These are phyloP conservation scores for Gephyroberyx darwinii DNA, from an alignment of 2,797 vertebrate species.

Conservation along the genomic window DNA sequence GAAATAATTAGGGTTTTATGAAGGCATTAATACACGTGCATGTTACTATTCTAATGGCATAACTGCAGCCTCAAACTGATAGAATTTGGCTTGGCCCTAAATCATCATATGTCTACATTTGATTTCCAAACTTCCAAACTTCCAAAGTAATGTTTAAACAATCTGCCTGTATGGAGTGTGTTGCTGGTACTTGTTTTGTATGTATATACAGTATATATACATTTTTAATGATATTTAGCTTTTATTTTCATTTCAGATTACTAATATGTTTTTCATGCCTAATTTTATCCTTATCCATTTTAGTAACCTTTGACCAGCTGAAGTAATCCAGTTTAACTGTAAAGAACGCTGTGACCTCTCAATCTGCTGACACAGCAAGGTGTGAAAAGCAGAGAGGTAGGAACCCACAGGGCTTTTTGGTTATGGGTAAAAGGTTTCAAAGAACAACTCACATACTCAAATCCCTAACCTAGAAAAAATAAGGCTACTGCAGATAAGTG, in stretches of 20 bases:
- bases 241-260: background rate
- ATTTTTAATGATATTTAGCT: too few species aligned
- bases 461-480: slow-evolving; percentile 16
- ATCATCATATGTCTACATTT: too few species aligned
- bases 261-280: background rate
- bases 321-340: background rate
- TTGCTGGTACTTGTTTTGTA: too few species aligned
- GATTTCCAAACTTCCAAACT: too few species aligned
- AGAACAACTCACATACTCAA: background rate
- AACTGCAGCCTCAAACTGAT: too few species aligned
- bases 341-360: background rate
- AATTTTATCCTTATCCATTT: background rate
- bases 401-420: slow-evolving; percentile 2
- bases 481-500: slow-evolving; percentile 20
- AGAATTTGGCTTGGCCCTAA: too few species aligned
- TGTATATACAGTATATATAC: too few species aligned
- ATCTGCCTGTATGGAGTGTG: too few species aligned
- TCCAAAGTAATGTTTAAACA: too few species aligned
- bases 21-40: too few species aligned
- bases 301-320: background rate
- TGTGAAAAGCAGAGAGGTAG: background rate
- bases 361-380: background rate
- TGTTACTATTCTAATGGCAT: too few species aligned
- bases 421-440: slow-evolving; percentile 11
- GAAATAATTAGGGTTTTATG: too few species aligned